Percentiles rank a stretch among this genome's conserved stretches.
These are phyloP conservation scores for Xiphophorus couchianus DNA, from an alignment of 2,113 vertebrate genomes.

Conservation along the genomic window DNA sequence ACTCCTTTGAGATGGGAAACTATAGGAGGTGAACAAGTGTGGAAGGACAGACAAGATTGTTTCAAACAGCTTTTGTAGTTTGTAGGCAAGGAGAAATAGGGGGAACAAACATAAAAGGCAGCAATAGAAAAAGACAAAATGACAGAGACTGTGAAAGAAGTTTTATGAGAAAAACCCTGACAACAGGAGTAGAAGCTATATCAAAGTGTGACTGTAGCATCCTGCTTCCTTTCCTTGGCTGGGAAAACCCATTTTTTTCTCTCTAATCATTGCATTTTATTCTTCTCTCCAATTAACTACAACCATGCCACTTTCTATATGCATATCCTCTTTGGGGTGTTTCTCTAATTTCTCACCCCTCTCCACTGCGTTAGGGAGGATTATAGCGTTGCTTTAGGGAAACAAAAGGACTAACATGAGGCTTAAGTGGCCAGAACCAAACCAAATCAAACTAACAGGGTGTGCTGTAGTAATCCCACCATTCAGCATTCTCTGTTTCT, in stretches of 20 bases:
- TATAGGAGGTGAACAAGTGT: constrained; percentile 29
- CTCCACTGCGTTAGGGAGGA: constrained; percentile 31
- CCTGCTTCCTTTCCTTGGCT: constrained; percentile 37
- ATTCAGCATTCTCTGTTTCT: constrained; percentile 39
- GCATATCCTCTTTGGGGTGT: constrained; percentile 6
- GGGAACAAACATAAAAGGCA: constrained; percentile 57
- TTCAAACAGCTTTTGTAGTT: constrained; percentile 62
- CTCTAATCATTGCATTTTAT: constrained; percentile 15
- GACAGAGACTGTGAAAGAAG: constrained; percentile 54
- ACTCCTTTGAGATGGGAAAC: constrained; percentile 50
- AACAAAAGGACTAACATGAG: constrained; percentile 59
- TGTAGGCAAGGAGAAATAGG: constrained; percentile 50
- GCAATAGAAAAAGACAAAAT: constrained; percentile 58
- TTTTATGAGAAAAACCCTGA: constrained; percentile 28
- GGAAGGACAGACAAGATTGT: constrained; percentile 59
- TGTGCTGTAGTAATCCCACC: constrained; percentile 39
- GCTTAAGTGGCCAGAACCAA: constrained; percentile 65
- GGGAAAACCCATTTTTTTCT: constrained; percentile 38
- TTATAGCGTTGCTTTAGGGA: constrained; percentile 53
- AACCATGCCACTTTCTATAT: background rate
- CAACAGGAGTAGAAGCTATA: constrained; percentile 33
- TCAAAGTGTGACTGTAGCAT: constrained; percentile 35
- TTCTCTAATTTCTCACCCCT: constrained; percentile 22
- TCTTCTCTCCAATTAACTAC: background rate
- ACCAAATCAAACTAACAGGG: constrained; percentile 59